Evolutionary conservation across 64 coral and sea anemone genomes (phyloP).

Genomic region (Astreopora myriophthalma): DNA sequence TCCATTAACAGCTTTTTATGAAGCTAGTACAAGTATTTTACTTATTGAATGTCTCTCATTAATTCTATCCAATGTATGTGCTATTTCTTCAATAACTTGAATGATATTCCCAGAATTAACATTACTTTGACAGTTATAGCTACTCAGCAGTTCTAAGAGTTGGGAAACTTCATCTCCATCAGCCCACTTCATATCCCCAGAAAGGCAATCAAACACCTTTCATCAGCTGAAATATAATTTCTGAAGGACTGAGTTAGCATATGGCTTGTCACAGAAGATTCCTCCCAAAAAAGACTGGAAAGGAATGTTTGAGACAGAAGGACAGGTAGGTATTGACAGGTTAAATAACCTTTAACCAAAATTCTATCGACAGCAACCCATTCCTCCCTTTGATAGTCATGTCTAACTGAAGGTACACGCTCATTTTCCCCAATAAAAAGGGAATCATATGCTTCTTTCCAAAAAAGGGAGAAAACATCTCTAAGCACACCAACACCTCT

Average conservation of each 20-base stretch:
- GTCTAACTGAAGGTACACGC: too few relatives aligned
- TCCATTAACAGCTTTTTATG: too few relatives aligned
- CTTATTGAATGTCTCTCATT: too few relatives aligned
- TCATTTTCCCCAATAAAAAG: neutral
- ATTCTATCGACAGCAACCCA: too few relatives aligned
- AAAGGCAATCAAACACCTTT: neutral
- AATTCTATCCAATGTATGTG: too few relatives aligned
- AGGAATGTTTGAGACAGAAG: neutral
- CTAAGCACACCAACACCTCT: constrained; percentile 1
- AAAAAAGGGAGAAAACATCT: constrained; percentile 4
- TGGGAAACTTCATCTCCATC: neutral
- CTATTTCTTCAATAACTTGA: neutral
- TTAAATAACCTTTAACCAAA: too few relatives aligned
- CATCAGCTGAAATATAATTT: neutral
- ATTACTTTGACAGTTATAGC: neutral
- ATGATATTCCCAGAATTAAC: neutral
- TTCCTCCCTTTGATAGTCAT: too few relatives aligned
- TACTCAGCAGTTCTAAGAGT: neutral
- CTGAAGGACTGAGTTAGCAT: constrained; percentile 3
- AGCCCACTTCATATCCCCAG: neutral
- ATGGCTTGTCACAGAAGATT: neutral
- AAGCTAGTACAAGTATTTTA: too few relatives aligned
- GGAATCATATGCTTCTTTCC: constrained; percentile 7
- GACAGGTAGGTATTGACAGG: too few relatives aligned
- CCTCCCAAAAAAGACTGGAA: constrained; percentile 4